A percentile compares a stretch with the other conserved stretches of the same genome.
phyloP scores from a whole-genome alignment of 2,797 vertebrate species.

The Epinephelus malabaricus region DNA sequence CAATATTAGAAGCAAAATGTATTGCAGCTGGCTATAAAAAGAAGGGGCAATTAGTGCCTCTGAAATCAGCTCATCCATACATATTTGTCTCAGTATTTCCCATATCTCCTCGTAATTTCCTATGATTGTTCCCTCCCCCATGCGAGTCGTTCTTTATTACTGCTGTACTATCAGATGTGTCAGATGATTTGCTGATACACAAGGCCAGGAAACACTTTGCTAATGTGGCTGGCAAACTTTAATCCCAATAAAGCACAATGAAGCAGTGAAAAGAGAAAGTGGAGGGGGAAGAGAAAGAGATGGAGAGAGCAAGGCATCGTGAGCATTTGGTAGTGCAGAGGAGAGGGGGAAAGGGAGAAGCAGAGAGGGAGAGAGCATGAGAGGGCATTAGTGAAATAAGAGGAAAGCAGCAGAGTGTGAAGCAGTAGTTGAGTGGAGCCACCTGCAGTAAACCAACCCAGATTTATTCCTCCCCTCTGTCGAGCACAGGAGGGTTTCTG shows the following conservation, averaged over 20 bases:
- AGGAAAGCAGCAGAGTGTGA: slow-evolving; percentile 70
- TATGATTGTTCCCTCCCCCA: background rate
- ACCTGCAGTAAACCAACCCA: slow-evolving; percentile 70
- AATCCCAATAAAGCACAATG: background rate
- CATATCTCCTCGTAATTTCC: background rate
- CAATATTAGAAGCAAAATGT: slow-evolving; percentile 6
- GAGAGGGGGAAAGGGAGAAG: slow-evolving; percentile 15
- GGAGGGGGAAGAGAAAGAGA: background rate
- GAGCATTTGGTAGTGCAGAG: slow-evolving; percentile 8
- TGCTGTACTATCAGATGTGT: background rate
- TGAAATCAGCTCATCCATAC: slow-evolving; percentile 10
- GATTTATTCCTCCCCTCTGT: slow-evolving; percentile 62
- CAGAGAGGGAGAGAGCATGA: slow-evolving; percentile 45
- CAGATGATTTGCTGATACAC: background rate
- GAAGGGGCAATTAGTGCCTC: slow-evolving; percentile 8
- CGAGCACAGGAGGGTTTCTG: slow-evolving; percentile 27
- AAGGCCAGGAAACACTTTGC: slow-evolving; percentile 9
- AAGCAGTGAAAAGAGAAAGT: slow-evolving; percentile 10
- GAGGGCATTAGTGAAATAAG: slow-evolving; percentile 64
- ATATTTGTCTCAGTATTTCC: slow-evolving; percentile 5
- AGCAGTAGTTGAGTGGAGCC: slow-evolving; percentile 73
- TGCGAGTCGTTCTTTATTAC: background rate
- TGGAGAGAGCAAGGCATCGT: background rate
- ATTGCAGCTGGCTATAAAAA: slow-evolving; percentile 5
- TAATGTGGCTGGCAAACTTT: slow-evolving; percentile 12